Evolutionary conservation across 2,888 invertebrate genomes (phyloP), one percentile per base, ranked within the genome.

Genomic region (Aleiodes leptofemur): DNA sequence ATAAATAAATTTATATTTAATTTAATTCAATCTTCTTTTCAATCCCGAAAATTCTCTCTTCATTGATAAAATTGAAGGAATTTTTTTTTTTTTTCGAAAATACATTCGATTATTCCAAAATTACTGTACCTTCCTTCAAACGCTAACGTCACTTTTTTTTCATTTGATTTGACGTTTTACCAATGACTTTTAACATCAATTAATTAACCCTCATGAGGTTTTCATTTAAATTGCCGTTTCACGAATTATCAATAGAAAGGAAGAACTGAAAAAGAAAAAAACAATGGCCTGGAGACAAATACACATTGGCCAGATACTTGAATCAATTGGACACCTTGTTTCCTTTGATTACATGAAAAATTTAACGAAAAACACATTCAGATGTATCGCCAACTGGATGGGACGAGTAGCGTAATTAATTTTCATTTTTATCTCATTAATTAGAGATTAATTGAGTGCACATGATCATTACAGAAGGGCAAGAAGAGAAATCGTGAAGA

Each of bases 351-450:
- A 75, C 53, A 29, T 83, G 51, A 76, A 76, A 29, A 80, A 82
- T 77, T 78, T 82, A 11, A 68, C 74, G 9, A 72, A 76, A 23
- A 73, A 70, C 48, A 79, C 79, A 13, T 71, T 57, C 14, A 72
- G 61, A 16, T 77, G 66, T 68, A 61, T 83, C 61, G 64, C 69
- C 38, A 70, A 73, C 50, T 82, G 80, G 72, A 70, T 82, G 71
- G 78, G 78, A 72, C 79, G 73, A 79, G 76, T 81, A 71, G 59
- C 79, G 83, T 83, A 81, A 81, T 70, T 51, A 81, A 81, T 70
- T 51, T 66, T 16, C 34, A 38, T 34, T 55, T 57, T 56, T 48
- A 56, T 14, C 3, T 14, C 3, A 55, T 64, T 64, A 64, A 14
- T 64, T 64, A 11, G n/a, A 9, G 38, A 64, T 23, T 64, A 29